Conservation (phyloP, 1,140 invertebrate genomes). For the Drosophila takahashii region DNA sequence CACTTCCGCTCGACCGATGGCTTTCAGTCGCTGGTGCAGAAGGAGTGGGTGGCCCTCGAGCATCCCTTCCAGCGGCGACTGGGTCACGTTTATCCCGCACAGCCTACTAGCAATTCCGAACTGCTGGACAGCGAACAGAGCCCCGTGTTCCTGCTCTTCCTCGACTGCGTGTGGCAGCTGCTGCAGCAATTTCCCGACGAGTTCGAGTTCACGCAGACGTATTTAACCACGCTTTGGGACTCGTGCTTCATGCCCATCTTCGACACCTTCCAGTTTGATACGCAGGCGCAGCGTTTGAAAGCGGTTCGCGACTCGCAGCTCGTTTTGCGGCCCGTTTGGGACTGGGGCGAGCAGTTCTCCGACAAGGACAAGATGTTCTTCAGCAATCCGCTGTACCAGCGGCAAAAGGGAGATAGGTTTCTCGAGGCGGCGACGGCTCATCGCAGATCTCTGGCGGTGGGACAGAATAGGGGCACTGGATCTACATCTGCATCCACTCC, state of each 20-base stretch:
- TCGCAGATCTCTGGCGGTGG: constrained; percentile 62
- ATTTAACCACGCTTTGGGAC: constrained; percentile 96
- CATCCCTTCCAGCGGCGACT: constrained; percentile 93
- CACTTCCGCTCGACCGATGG: constrained; percentile 93
- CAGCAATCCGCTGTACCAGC: constrained; percentile 90
- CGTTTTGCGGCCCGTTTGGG: constrained; percentile 91
- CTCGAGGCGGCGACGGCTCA: constrained; percentile 47
- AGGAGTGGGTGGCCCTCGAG: constrained; percentile 97
- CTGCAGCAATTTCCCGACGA: constrained; percentile 93
- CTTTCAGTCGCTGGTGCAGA: constrained; percentile 96
- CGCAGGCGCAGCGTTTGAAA: constrained; percentile 87
- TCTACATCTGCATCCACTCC: constrained; percentile 20
- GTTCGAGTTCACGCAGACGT: constrained; percentile 97
- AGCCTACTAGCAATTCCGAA: constrained; percentile 43
- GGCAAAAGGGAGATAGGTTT: constrained; percentile 72
- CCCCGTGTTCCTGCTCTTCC: constrained; percentile 94
- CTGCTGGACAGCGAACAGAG: constrained; percentile 86
- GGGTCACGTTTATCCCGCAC: constrained; percentile 85
- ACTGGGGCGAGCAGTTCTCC: constrained; percentile 92
- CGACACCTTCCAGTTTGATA: constrained; percentile 97
- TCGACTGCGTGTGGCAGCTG: constrained; percentile 97
- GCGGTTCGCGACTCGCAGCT: constrained; percentile 84
- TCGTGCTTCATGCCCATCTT: constrained; percentile 93
- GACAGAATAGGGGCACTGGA: not conserved
- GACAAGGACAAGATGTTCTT: constrained; percentile 92